phyloP scores from a whole-genome alignment of 2,113 vertebrate genomes.

The Vulpes lagopus region DNA sequence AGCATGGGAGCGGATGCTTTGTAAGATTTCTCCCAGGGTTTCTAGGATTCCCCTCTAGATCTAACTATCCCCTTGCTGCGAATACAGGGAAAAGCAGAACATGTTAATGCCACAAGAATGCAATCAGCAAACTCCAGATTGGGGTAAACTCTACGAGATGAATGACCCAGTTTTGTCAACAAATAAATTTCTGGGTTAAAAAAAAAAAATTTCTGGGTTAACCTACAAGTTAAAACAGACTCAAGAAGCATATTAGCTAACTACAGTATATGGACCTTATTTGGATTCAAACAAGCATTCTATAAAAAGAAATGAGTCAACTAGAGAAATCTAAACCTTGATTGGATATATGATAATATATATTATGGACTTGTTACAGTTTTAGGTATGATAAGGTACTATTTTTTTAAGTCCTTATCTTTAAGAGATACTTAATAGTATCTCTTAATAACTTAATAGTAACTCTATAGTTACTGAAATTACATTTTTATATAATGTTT shows the following conservation, averaged over 20 bases:
- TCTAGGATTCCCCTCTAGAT: conserved; percentile 4
- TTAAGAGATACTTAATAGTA: not conserved
- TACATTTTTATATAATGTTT: not conserved
- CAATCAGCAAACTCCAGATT: conserved; percentile 8
- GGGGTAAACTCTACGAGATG: not conserved
- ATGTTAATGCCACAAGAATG: not conserved
- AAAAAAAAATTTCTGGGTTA: not conserved
- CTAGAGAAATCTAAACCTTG: not conserved
- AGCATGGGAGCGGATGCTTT: not conserved
- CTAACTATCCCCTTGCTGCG: conserved; percentile 1
- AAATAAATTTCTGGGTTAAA: not conserved
- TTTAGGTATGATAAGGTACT: not conserved
- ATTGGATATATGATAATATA: not conserved
- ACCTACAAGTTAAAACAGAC: not conserved
- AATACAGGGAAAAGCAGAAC: not conserved
- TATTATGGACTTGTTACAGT: not conserved
- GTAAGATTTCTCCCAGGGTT: not conserved
- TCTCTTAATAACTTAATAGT: no score
- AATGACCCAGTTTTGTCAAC: not conserved
- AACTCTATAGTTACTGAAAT: not conserved
- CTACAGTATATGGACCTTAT: not conserved
- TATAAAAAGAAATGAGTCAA: not conserved
- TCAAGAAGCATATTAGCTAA: conserved; percentile 43
- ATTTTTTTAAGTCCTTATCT: conserved; percentile 5
- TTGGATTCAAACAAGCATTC: not conserved